phyloP scores from a whole-genome alignment of 2,888 invertebrate genomes.

The Crematogaster levior region DNA sequence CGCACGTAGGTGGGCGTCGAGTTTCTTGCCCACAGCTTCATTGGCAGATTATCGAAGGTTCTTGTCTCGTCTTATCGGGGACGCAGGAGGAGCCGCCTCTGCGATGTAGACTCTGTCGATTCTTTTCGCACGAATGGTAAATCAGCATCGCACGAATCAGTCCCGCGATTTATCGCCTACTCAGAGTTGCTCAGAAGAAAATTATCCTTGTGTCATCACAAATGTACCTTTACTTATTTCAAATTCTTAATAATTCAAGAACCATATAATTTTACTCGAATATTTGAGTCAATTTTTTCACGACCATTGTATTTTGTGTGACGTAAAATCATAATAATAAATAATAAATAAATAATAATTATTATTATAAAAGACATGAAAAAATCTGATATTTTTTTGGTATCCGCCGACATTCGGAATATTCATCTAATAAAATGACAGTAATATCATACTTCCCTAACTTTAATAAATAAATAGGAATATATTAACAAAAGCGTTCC shows the following conservation, averaged over 20 bases:
- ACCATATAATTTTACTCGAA: not conserved
- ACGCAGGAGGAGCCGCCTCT: constrained; percentile 19
- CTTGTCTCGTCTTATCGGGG: constrained; percentile 55
- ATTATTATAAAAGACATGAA: too few species aligned
- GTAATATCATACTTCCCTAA: not conserved
- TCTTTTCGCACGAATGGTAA: constrained; percentile 25
- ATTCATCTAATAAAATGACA: not conserved
- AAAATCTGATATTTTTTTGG: not conserved
- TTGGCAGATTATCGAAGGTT: constrained; percentile 65
- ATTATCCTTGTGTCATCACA: constrained; percentile 16
- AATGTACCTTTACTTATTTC: not conserved
- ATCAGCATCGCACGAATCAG: constrained; percentile 9
- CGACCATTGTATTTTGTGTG: not conserved
- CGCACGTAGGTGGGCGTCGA: constrained; percentile 62
- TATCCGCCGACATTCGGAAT: not conserved
- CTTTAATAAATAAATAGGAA: not conserved
- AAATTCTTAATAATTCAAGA: constrained; percentile 4
- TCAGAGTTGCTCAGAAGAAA: not conserved
- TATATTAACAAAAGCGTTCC: not conserved
- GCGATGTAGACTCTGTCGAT: not conserved
- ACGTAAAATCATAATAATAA: not conserved
- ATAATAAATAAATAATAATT: too few species aligned
- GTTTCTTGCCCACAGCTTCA: constrained; percentile 67
- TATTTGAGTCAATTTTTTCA: too few species aligned
- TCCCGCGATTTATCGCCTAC: constrained; percentile 22